These are phyloP conservation scores for Drosophila lutescens DNA, from an alignment of 2,888 invertebrate genomes.

Conservation along the genomic window DNA sequence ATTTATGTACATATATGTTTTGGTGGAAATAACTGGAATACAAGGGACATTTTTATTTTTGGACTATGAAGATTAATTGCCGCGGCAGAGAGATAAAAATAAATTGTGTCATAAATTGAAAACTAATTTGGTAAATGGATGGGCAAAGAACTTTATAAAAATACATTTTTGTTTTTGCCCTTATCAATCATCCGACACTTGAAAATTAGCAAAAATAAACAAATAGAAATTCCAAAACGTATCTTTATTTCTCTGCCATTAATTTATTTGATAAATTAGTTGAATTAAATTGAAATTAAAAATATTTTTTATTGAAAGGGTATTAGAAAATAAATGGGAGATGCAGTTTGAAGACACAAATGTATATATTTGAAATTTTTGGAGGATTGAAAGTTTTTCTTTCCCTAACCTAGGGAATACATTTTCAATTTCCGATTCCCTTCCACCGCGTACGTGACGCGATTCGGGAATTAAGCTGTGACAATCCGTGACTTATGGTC, in stretches of 20 bases:
- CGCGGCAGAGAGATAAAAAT: slow-evolving; percentile 18
- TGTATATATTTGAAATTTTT: neutral
- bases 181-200: slow-evolving; percentile 11
- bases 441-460: slow-evolving; percentile 26
- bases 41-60: slow-evolving; percentile 29
- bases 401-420: slow-evolving; percentile 16
- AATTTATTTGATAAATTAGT: neutral
- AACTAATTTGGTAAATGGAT: slow-evolving; percentile 15
- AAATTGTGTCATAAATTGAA: slow-evolving; percentile 37
- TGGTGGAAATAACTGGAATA: slow-evolving; percentile 5
- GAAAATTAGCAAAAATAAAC: slow-evolving; percentile 6
- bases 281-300: neutral
- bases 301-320: neutral
- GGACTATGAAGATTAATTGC: slow-evolving; percentile 28
- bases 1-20: neutral
- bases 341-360: too few species aligned
- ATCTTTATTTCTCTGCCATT: neutral
- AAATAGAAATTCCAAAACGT: neutral
- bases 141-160: slow-evolving; percentile 5
- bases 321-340: neutral
- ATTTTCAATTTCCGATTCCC: slow-evolving; percentile 11
- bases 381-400: neutral
- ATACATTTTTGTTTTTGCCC: neutral
- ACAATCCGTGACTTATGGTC: slow-evolving; percentile 30
- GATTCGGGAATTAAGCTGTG: slow-evolving; percentile 3